Evolutionary conservation across 1,140 invertebrate species (phyloP).

Genomic region (Amphibalanus amphitrite): DNA sequence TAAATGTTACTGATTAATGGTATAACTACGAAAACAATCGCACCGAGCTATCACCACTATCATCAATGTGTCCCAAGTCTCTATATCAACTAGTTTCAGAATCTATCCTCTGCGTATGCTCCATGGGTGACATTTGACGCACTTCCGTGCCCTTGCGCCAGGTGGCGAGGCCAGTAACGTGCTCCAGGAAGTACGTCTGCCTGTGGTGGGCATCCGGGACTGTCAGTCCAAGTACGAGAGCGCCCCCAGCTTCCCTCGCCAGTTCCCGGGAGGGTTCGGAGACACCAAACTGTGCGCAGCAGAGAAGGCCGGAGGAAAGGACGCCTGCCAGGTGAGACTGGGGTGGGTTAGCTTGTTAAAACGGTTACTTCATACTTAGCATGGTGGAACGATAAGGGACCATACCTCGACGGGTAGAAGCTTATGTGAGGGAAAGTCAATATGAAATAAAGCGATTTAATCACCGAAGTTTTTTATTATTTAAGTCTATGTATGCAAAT

Average conservation of each 20-base stretch:
- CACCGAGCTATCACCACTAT: too few species aligned
- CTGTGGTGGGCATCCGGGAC: neutral
- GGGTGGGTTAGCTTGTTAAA: too few species aligned
- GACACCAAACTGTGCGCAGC: conserved; percentile 70
- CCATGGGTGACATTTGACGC: too few species aligned
- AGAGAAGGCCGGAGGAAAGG: conserved; percentile 47
- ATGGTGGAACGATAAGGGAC: too few species aligned
- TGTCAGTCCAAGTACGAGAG: conserved; percentile 5
- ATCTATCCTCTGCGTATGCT: too few species aligned
- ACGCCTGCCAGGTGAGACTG: conserved; percentile 43
- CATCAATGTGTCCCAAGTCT: too few species aligned
- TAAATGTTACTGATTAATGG: too few species aligned
- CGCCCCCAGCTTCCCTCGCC: neutral
- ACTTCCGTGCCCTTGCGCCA: neutral
- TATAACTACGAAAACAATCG: too few species aligned
- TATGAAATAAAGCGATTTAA: too few species aligned
- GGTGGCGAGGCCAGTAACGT: neutral
- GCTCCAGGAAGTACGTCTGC: conserved; percentile 7
- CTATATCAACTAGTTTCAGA: too few species aligned
- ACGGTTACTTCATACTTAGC: too few species aligned
- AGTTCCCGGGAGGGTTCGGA: neutral
- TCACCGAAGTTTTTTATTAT: neutral
- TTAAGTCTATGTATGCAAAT: too few species aligned
- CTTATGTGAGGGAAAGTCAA: neutral
- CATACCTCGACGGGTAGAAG: neutral